phyloP scores from a whole-genome alignment of 2,113 vertebrate species.

The Podocnemis expansa region DNA sequence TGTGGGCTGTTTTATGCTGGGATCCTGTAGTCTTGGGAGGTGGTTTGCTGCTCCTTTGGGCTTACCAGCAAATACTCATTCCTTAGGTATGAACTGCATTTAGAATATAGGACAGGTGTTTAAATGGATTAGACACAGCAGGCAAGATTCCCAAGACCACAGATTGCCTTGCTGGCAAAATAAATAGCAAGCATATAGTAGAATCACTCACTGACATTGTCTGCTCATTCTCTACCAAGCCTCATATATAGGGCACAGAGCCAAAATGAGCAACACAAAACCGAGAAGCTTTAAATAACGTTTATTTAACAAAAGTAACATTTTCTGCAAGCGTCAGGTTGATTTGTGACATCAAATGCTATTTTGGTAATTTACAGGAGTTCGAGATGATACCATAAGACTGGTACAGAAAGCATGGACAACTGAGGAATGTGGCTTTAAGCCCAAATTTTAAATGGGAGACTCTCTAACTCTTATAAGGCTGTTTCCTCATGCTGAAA shows the following conservation, averaged over 20 bases:
- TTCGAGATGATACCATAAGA: constrained; percentile 46
- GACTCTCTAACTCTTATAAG: constrained; percentile 18
- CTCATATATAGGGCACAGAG: constrained; percentile 48
- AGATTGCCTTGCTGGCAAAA: constrained; percentile 24
- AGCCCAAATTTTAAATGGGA: constrained; percentile 43
- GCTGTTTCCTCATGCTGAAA: neutral
- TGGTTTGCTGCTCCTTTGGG: constrained; percentile 50
- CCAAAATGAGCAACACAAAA: neutral
- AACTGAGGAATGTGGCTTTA: constrained; percentile 22
- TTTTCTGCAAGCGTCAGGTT: neutral
- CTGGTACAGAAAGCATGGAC: neutral
- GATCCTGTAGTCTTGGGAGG: constrained; percentile 30
- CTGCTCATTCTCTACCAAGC: too few relatives aligned
- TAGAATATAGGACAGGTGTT: constrained; percentile 31
- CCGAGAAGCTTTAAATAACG: neutral
- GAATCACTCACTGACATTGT: constrained; percentile 58
- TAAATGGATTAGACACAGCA: constrained; percentile 50
- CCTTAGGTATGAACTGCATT: constrained; percentile 49
- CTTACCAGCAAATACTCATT: constrained; percentile 34
- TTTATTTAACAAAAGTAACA: neutral
- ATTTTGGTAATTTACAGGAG: neutral
- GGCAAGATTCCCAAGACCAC: constrained; percentile 33
- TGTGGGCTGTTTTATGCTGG: constrained; percentile 11
- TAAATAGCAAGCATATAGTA: constrained; percentile 58
- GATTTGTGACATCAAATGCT: constrained; percentile 3